Evolutionary conservation across 2,113 vertebrate genomes (phyloP), one percentile per base, ranked within the genome.

Genomic region (Agapornis roseicollis): DNA sequence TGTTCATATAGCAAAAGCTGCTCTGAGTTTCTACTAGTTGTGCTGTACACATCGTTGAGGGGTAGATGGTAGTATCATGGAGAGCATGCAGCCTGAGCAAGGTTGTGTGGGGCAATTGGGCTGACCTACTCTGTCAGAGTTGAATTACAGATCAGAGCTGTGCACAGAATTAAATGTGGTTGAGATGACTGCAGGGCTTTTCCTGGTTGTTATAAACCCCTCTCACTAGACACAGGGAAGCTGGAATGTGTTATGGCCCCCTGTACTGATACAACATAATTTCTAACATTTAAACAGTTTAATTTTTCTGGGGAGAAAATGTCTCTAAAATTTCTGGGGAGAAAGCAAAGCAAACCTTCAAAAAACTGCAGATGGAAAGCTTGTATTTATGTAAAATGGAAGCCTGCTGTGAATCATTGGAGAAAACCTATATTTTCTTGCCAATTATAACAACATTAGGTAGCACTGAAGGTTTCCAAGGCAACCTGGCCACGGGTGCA

Each of bases 381-480:
- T 86, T 78, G 41, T 71, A 69, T 84, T 90, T 91, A 93, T 93
- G 88, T 90, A 92, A 94, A 96, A 96, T 72, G 83, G 83, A 80
- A 88, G 65, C 92, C 55, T 65, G 77, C 88, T 93, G 88, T 0
- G 69, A 93, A 80, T 92, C 88, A 76, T 6, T 93, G 76, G 77
- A 95, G 88, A 93, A 95, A 96, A 81, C 90, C 92, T 96, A 84
- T 96, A 84, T 94, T 97, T 97, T 97, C 88, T 86, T 95, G 93
- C 94, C 94, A 96, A 96, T 96, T 96, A 97, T 95, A 96, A 84
- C 92, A 96, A 94, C 94, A 96, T 95, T 96, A 97, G 88, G 90
- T 95, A 96, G 94, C 90, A 95, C 88, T 35, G 85, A 86, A 93
- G 90, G 95, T 96, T 96, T 90, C 96, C 95, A 96, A 96, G 96